phyloP scores from a whole-genome alignment of 2,113 vertebrate species.

The Gobiocypris rarus region DNA sequence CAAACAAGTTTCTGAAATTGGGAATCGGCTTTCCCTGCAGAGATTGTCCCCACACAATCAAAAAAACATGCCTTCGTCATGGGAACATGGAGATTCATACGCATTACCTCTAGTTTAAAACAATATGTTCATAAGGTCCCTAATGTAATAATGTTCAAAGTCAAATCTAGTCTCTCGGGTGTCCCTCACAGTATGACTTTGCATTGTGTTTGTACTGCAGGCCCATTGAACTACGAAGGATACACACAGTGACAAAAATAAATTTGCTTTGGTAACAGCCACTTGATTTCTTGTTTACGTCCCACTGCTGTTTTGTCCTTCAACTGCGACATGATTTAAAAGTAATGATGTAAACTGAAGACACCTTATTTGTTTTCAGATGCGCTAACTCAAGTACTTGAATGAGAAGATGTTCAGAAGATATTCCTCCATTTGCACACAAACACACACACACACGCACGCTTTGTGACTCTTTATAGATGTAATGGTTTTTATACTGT shows the following conservation, averaged over 20 bases:
- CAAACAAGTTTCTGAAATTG: slow-evolving; percentile 20
- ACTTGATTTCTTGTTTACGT: slow-evolving; percentile 16
- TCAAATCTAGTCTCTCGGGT: slow-evolving; percentile 57
- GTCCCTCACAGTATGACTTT: slow-evolving; percentile 50
- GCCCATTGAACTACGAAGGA: slow-evolving; percentile 49
- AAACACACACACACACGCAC: too few relatives aligned
- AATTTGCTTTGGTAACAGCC: slow-evolving; percentile 20
- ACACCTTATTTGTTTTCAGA: slow-evolving; percentile 29
- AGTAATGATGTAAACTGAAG: slow-evolving; percentile 18
- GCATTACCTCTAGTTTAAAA: slow-evolving; percentile 62
- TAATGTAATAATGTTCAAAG: slow-evolving; percentile 66
- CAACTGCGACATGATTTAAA: neutral
- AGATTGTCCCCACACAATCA: slow-evolving; percentile 52
- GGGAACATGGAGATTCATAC: slow-evolving; percentile 64
- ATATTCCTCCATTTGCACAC: too few relatives aligned
- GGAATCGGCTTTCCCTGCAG: neutral
- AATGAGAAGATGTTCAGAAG: neutral
- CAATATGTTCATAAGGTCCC: slow-evolving; percentile 60
- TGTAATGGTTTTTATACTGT: too few relatives aligned
- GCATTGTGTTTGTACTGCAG: slow-evolving; percentile 56
- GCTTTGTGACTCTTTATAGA: too few relatives aligned
- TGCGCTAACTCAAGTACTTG: slow-evolving; percentile 6
- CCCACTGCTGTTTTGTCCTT: slow-evolving; percentile 29
- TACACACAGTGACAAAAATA: slow-evolving; percentile 36
- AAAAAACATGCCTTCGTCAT: slow-evolving; percentile 42